Percentiles rank a stretch among this genome's conserved stretches.
These are phyloP conservation scores for Strigamia maritima DNA, from an alignment of 2,888 invertebrate species.

Conservation along the genomic window DNA sequence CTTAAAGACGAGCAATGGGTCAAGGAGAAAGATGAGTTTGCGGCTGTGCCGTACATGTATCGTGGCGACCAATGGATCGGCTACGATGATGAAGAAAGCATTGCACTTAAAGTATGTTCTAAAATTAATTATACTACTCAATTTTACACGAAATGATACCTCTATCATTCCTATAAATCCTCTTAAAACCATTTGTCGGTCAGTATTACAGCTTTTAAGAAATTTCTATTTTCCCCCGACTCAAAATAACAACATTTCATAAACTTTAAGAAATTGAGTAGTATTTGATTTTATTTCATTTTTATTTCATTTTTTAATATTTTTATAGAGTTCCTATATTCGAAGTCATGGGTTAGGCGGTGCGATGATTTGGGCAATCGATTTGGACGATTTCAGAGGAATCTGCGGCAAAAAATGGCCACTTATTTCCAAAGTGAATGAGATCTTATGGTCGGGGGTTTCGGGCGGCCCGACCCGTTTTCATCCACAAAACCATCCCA, in stretches of 20 bases:
- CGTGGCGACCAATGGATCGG: conserved; percentile 83
- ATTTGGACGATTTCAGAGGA: conserved; percentile 46
- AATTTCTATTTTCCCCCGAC: too few relatives aligned
- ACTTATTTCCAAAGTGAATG: conserved; percentile 40
- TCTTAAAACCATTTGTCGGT: too few relatives aligned
- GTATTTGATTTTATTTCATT: too few relatives aligned
- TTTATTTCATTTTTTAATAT: neutral
- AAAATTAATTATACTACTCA: neutral
- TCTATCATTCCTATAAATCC: too few relatives aligned
- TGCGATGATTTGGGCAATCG: conserved; percentile 45
- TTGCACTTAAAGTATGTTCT: conserved; percentile 63
- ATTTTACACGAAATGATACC: too few relatives aligned
- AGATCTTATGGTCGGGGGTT: conserved; percentile 31
- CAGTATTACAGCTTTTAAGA: too few relatives aligned
- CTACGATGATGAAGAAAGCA: conserved; percentile 75
- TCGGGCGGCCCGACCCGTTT: neutral
- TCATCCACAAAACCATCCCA: neutral
- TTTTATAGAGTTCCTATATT: conserved; percentile 44
- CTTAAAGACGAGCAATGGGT: conserved; percentile 39
- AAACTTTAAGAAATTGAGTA: too few relatives aligned
- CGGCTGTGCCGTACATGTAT: conserved; percentile 67
- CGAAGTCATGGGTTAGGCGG: conserved; percentile 45
- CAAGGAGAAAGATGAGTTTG: conserved; percentile 40
- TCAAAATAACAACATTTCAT: too few relatives aligned
- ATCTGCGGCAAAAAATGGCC: conserved; percentile 45